Conservation (phyloP, 2,888 invertebrate species). For the Nebria salina region DNA sequence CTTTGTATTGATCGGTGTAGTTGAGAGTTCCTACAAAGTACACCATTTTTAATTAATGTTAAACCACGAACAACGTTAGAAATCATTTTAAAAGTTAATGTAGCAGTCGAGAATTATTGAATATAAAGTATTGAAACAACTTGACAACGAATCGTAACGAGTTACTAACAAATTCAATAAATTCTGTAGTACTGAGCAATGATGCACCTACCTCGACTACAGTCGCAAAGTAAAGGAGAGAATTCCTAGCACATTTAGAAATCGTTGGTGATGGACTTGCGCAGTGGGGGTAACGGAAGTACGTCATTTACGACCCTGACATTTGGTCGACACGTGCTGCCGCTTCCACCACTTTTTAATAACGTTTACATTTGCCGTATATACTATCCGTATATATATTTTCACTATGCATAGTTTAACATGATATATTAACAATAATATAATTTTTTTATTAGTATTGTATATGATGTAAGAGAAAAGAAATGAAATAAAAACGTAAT, state of each 20-base stretch:
- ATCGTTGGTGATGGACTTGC: neutral
- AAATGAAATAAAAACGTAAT: neutral
- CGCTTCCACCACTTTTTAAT: neutral
- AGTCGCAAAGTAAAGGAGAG: slow-evolving; percentile 43
- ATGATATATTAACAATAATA: neutral
- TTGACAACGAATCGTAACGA: slow-evolving; percentile 5
- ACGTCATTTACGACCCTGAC: slow-evolving; percentile 28
- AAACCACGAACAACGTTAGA: slow-evolving; percentile 25
- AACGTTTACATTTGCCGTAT: neutral
- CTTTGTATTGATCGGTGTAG: slow-evolving; percentile 45
- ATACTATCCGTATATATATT: neutral
- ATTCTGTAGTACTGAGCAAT: neutral
- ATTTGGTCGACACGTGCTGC: slow-evolving; percentile 24
- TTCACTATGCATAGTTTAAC: neutral
- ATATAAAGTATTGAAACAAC: neutral
- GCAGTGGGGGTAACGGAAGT: slow-evolving; percentile 25
- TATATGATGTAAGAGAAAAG: no score
- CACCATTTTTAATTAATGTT: slow-evolving; percentile 37
- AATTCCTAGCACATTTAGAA: slow-evolving; percentile 27
- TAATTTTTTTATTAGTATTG: neutral
- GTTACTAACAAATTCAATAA: slow-evolving; percentile 7
- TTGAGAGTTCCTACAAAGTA: slow-evolving; percentile 43
- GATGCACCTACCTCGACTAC: slow-evolving; percentile 42
- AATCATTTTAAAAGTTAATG: slow-evolving; percentile 28
- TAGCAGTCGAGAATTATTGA: neutral